These are phyloP conservation scores for Proteles cristata DNA, from an alignment of 2,113 vertebrate species.

Conservation along the genomic window DNA sequence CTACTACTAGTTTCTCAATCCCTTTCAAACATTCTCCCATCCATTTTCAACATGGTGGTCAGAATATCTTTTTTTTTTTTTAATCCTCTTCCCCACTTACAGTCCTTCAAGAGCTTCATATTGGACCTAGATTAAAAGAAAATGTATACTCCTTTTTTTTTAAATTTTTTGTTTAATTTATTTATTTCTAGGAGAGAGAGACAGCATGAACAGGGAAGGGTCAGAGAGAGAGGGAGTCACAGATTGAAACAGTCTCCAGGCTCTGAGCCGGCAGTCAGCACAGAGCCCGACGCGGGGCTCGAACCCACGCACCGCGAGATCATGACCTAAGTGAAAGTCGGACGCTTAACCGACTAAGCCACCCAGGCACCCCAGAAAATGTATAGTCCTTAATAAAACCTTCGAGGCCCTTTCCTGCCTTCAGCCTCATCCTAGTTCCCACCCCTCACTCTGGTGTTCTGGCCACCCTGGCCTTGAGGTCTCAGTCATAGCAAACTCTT, in stretches of 20 bases:
- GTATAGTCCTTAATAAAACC: background rate
- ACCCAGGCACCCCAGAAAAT: too few species aligned
- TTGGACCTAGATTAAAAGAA: background rate
- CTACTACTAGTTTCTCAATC: background rate
- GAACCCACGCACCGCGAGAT: too few species aligned
- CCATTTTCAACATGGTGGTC: background rate
- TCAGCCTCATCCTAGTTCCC: background rate
- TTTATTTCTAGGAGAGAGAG: too few species aligned
- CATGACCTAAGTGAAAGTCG: too few species aligned
- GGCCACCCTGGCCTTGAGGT: background rate
- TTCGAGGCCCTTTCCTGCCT: background rate
- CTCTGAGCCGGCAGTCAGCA: too few species aligned
- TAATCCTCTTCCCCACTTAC: background rate
- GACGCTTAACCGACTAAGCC: too few species aligned
- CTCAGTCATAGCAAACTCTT: background rate
- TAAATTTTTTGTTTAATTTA: too few species aligned
- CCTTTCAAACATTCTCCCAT: background rate
- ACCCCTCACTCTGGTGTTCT: background rate
- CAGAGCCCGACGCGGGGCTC: too few species aligned
- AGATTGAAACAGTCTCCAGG: too few species aligned
- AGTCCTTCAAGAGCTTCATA: background rate
- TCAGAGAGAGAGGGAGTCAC: too few species aligned
- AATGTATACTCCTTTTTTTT: background rate
- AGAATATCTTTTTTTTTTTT: background rate
- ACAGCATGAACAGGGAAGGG: too few species aligned